Percentiles rank a stretch among this genome's conserved stretches.
Conservation (phyloP, 30 jellyfish, hydroid and myxozoan genomes). For the Chrysaora quinquecirrha region DNA sequence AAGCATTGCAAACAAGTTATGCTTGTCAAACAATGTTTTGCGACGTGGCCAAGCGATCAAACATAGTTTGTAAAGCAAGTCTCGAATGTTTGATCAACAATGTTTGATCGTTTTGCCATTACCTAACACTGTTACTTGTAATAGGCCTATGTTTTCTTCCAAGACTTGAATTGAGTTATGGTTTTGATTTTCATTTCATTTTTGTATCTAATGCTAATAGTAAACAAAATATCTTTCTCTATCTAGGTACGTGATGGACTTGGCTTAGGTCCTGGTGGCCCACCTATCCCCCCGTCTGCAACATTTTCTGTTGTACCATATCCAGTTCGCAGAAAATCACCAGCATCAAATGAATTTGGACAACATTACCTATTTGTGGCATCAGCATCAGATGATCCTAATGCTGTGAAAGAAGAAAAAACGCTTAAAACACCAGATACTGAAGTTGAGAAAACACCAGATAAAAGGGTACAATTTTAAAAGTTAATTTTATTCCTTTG, state of each 20-base stretch:
- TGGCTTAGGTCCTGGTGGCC: constrained; percentile 91
- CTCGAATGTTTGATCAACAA: no score
- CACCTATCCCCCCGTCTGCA: constrained; percentile 95
- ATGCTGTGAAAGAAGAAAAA: constrained; percentile 57
- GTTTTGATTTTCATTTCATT: no score
- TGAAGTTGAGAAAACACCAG: constrained; percentile 70
- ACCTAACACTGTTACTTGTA: no score
- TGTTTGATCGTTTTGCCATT: no score
- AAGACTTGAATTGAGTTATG: no score
- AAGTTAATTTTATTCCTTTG: neutral
- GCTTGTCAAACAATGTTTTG: no score
- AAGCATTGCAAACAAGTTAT: no score
- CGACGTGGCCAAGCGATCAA: no score
- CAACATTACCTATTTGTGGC: constrained; percentile 75
- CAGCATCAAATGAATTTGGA: constrained; percentile 62
- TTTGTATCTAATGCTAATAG: no score
- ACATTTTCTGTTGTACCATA: constrained; percentile 79
- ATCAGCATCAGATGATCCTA: constrained; percentile 71
- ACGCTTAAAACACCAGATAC: constrained; percentile 55
- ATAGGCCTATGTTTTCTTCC: no score
- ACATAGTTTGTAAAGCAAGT: no score
- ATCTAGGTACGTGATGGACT: constrained; percentile 96
- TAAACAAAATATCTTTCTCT: no score
- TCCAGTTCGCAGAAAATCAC: constrained; percentile 85
- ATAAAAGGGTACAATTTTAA: constrained; percentile 70